Evolutionary conservation across 2,797 vertebrate genomes (phyloP).

Genomic region (Vireo griseus): DNA sequence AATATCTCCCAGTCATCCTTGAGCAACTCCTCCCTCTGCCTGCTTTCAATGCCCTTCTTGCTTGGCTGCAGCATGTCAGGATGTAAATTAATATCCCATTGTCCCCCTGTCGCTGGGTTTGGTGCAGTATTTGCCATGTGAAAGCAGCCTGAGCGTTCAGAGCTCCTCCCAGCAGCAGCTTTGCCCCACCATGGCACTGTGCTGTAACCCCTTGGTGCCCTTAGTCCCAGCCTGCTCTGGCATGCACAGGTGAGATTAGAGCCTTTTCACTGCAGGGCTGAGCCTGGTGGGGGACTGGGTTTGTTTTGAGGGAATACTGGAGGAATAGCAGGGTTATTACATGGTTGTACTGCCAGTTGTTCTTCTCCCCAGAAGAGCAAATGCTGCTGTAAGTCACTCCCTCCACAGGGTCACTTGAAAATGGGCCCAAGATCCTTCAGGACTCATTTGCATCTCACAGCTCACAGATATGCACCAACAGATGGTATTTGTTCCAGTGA

Average conservation of each 20-base stretch:
- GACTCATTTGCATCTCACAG: background rate
- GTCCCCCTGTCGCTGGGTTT: background rate
- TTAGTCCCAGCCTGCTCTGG: background rate
- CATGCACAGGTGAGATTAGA: background rate
- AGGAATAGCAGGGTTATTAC: background rate
- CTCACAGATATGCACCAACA: background rate
- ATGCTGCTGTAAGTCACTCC: background rate
- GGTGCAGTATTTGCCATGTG: background rate
- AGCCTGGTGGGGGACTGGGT: background rate
- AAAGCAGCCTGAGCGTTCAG: background rate
- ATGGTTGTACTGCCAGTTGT: background rate
- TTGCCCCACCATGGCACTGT: background rate
- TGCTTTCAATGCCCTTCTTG: background rate
- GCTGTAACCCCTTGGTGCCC: background rate
- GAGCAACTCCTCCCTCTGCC: background rate
- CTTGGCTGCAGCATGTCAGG: background rate
- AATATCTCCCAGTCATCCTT: background rate
- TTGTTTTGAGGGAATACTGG: background rate
- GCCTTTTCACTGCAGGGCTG: background rate
- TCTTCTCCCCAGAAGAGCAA: background rate
- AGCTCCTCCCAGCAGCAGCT: background rate
- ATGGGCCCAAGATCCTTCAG: background rate
- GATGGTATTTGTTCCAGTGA: background rate
- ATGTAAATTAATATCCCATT: background rate
- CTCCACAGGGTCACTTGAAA: background rate